These are phyloP conservation scores for Gryllus bimaculatus DNA, from an alignment of 1,140 invertebrate species.

Conservation along the genomic window DNA sequence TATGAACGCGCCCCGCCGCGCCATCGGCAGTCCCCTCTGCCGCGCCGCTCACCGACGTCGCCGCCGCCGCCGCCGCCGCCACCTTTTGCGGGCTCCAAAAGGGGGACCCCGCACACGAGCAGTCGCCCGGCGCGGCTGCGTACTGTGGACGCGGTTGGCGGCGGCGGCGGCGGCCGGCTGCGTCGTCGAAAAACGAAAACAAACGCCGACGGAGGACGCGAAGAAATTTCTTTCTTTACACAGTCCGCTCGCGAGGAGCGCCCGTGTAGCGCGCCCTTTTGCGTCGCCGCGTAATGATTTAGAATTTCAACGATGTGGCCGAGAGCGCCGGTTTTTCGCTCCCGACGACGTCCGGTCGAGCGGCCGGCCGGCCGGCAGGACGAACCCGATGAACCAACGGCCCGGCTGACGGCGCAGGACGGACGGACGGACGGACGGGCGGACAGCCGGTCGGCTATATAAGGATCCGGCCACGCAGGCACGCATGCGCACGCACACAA, in stretches of 20 bases:
- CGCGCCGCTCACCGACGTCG: too few relatives aligned
- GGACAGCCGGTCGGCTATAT: neutral
- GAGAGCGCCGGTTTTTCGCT: neutral
- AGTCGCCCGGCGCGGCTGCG: neutral
- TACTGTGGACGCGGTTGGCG: neutral
- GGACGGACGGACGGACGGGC: neutral
- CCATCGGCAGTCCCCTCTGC: too few relatives aligned
- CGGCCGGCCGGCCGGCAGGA: neutral
- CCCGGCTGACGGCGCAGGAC: neutral
- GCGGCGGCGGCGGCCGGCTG: neutral
- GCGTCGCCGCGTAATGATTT: neutral
- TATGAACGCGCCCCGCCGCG: too few relatives aligned
- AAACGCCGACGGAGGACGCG: neutral
- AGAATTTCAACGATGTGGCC: conserved; percentile 3
- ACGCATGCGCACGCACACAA: neutral
- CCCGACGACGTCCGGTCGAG: neutral
- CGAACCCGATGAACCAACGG: neutral
- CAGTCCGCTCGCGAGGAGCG: neutral
- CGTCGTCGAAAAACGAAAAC: neutral
- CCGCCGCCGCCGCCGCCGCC: too few relatives aligned
- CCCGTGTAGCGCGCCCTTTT: neutral
- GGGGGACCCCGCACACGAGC: too few relatives aligned
- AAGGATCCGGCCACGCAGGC: neutral
- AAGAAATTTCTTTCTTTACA: too few relatives aligned
- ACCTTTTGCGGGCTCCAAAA: too few relatives aligned